These are phyloP conservation scores for Colius striatus DNA, from an alignment of 2,113 vertebrate species.

Conservation along the genomic window DNA sequence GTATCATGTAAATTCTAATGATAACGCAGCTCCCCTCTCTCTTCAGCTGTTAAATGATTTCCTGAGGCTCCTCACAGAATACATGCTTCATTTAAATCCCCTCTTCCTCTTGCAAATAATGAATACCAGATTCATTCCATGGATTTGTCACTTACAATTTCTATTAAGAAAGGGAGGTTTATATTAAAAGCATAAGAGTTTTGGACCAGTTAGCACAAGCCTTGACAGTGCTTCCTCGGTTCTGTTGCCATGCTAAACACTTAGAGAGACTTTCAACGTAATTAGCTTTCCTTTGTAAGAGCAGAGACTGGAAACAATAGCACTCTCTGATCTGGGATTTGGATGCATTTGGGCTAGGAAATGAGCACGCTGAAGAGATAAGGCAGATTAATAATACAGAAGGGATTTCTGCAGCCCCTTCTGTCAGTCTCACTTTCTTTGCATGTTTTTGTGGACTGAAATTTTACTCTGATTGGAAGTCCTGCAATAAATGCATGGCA, in stretches of 20 bases:
- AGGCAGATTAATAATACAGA: slow-evolving; percentile 22
- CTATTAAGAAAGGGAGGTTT: slow-evolving; percentile 60
- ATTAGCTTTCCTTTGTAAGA: slow-evolving; percentile 23
- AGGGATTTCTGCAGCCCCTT: neutral
- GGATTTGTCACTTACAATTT: slow-evolving; percentile 78
- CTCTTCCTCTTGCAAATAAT: slow-evolving; percentile 67
- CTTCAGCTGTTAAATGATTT: slow-evolving; percentile 70
- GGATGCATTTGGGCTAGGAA: slow-evolving; percentile 20
- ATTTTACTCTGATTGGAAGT: slow-evolving; percentile 3
- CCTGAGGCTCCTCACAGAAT: slow-evolving; percentile 65
- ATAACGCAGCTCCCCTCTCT: slow-evolving; percentile 59
- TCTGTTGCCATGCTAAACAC: slow-evolving; percentile 3
- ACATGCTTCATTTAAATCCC: slow-evolving; percentile 70
- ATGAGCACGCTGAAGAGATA: neutral
- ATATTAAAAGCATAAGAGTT: neutral
- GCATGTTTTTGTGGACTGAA: neutral
- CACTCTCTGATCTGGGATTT: slow-evolving; percentile 31
- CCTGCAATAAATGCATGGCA: neutral
- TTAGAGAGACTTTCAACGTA: neutral
- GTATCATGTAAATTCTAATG: slow-evolving; percentile 76
- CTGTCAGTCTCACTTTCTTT: neutral
- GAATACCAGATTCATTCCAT: slow-evolving; percentile 51
- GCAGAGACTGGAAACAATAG: slow-evolving; percentile 13
- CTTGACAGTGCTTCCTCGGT: neutral
- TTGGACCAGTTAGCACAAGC: neutral